Evolutionary conservation across 2,797 vertebrate genomes (phyloP), one percentile per base, ranked within the genome.

Genomic region (Ataeniobius toweri): DNA sequence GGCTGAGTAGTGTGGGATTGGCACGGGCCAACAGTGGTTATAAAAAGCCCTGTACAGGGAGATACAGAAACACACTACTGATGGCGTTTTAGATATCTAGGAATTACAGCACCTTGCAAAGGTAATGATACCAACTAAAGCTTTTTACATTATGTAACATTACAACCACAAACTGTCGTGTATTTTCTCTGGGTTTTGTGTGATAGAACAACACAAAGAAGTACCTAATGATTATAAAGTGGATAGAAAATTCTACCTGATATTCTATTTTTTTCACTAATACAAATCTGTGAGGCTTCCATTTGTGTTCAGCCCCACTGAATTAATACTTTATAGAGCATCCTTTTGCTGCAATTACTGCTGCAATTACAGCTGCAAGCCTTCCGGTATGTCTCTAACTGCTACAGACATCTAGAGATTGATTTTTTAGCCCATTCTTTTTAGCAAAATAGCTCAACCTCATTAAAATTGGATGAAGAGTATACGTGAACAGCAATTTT

Each of bases 1-100:
- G 85, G 80, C 78, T 87, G 83, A 76, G 75, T 79, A 59, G 74
- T 82, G 77, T 81, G 72, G 53, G 89, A 78, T 63, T 90, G 83
- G 80, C 65, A 1, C 74, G 22, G 71, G 81, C 73, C 58, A 78
- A 71, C 78, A 81, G 77, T 71, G 71, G 70, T 81, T 84, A 85
- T 83, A 80, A 85, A 83, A 83, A 70, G 36, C 44, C 5, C 24
- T 79, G 72, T 50, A 63, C n/a, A 76, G 31, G 74, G 50, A 28
- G 31, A 73, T 61, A 76, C 78, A 71, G 53, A 67, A 71, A 79
- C 55, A 79, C 63, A 87, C 86, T 71, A 73, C 39, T 74, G 72
- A 67, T 50, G 63, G 61, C 10, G 31, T 55, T 74, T 31, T 26
- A 55, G 67, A 75, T 82, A 77, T 69, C 71, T 69, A 71, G 63